These are phyloP conservation scores for Delphinapterus leucas DNA, from an alignment of 2,113 vertebrate genomes.

Conservation along the genomic window DNA sequence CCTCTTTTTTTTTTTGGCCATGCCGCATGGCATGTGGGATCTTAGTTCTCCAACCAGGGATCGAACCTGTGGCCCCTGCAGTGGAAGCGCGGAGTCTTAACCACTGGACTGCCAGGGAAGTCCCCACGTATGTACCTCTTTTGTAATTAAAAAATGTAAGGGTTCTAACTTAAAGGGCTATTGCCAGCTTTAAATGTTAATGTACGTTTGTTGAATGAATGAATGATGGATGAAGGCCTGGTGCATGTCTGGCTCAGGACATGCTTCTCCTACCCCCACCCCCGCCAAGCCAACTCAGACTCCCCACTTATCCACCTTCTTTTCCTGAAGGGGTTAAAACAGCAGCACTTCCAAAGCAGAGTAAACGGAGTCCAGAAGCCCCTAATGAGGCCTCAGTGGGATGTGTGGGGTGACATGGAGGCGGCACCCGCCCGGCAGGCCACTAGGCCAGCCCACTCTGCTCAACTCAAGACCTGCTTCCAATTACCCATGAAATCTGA, in stretches of 20 bases:
- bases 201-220: not conserved
- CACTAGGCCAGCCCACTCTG: slow-evolving; percentile 35
- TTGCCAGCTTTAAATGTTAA: not conserved
- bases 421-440: not conserved
- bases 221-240: rapidly evolving
- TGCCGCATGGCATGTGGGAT: not conserved
- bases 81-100: not conserved
- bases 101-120: not conserved
- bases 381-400: not conserved
- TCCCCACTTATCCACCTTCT: not conserved
- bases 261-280: not conserved
- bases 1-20: not conserved
- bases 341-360: not conserved
- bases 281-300: not conserved
- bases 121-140: not conserved
- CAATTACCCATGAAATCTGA: slow-evolving; percentile 78
- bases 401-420: not conserved
- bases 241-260: not conserved
- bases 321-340: slow-evolving; percentile 21
- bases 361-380: not conserved
- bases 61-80: not conserved
- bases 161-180: not conserved
- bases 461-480: slow-evolving; percentile 70
- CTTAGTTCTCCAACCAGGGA: not conserved
- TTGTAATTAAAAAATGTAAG: not conserved